These are phyloP conservation scores for Acanthornis magna DNA, from an alignment of 2,797 vertebrate species.

Conservation along the genomic window DNA sequence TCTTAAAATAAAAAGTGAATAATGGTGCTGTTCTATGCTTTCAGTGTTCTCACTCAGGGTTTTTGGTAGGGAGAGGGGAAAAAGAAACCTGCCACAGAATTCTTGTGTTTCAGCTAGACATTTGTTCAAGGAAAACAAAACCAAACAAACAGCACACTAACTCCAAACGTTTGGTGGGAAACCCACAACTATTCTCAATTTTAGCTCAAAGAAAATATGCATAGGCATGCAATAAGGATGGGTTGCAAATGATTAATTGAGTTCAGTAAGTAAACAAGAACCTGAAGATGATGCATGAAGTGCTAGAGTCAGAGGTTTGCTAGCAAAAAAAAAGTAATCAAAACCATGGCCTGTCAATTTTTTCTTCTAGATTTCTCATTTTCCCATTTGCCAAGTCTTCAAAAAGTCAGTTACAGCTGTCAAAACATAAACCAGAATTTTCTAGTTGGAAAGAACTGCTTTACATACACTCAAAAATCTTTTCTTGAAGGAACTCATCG, in stretches of 20 bases:
- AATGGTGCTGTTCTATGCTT: neutral
- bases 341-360: rapidly evolving
- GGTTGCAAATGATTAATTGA: neutral
- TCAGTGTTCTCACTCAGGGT: neutral
- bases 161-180: neutral
- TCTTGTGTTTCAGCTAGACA: neutral
- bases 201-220: neutral
- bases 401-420: neutral
- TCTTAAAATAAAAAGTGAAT: neutral
- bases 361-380: neutral
- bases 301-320: neutral
- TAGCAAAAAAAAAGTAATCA: neutral
- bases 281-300: neutral
- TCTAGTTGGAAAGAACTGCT: neutral
- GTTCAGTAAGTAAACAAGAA: neutral
- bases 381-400: neutral
- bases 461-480: neutral
- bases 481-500: neutral
- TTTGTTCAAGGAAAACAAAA: neutral
- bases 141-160: neutral
- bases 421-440: neutral
- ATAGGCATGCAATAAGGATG: neutral
- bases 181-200: neutral
- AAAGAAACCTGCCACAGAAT: neutral
- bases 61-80: neutral